These are phyloP conservation scores for Creontiades dilutus DNA, from an alignment of 2,888 invertebrate species.

Conservation along the genomic window DNA sequence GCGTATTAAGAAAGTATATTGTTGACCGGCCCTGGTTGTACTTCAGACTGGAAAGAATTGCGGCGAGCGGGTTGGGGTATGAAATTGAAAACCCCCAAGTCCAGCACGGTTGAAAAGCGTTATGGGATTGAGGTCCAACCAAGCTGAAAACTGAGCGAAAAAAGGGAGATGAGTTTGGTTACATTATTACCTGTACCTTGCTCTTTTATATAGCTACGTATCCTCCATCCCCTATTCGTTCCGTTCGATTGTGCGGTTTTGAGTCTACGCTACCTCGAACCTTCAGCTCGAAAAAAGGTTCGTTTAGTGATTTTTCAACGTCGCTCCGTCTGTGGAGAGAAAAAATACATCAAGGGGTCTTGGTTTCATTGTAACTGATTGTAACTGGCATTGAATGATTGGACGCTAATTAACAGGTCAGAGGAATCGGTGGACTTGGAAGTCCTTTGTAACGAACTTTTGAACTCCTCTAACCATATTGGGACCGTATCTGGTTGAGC, in stretches of 20 bases:
- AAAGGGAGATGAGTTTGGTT: slow-evolving; percentile 22
- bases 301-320: background rate
- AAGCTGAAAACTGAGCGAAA: slow-evolving; percentile 56
- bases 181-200: slow-evolving; percentile 44
- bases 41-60: background rate
- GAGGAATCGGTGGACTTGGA: too few relatives aligned
- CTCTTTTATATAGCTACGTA: background rate
- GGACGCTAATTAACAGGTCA: too few relatives aligned
- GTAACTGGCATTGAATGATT: too few relatives aligned
- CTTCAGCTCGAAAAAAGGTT: background rate
- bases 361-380: too few relatives aligned
- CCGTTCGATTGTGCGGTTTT: background rate
- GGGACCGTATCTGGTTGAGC: too few relatives aligned
- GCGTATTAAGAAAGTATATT: slow-evolving; percentile 37
- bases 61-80: background rate
- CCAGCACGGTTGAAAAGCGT: slow-evolving; percentile 41
- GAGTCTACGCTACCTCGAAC: background rate
- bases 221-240: background rate
- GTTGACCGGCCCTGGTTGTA: slow-evolving; percentile 42
- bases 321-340: background rate
- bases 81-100: slow-evolving; percentile 55
- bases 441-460: too few relatives aligned
- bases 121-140: slow-evolving; percentile 41
- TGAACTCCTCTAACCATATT: too few relatives aligned
- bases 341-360: too few relatives aligned